phyloP scores from a whole-genome alignment of 2,113 vertebrate species.

The Falcunculus frontatus region DNA sequence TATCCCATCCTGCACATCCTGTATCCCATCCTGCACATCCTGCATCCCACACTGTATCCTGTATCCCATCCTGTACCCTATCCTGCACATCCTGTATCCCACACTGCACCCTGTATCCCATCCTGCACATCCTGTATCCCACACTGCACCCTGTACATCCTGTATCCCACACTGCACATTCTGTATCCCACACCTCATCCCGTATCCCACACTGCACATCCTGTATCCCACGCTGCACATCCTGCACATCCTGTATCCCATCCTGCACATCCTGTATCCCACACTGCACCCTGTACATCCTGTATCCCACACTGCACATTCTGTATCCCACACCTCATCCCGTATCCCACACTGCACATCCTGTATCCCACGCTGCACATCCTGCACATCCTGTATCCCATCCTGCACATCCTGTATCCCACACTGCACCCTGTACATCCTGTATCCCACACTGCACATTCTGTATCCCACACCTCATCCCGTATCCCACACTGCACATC shows the following conservation, averaged over 20 bases:
- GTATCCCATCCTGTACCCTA: too few relatives aligned
- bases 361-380: not conserved
- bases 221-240: not conserved
- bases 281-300: not conserved
- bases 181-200: not conserved
- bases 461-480: not conserved
- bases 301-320: too few relatives aligned
- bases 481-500: not conserved
- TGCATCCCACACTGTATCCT: accelerated
- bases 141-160: not conserved
- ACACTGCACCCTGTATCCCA: not conserved
- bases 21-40: not conserved
- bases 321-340: not conserved
- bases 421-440: not conserved
- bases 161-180: not conserved
- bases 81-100: not conserved
- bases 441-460: not conserved
- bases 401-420: not conserved
- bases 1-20: not conserved
- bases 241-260: not conserved
- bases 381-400: not conserved
- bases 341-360: not conserved
- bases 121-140: not conserved
- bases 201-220: not conserved
- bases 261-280: not conserved